Evolutionary conservation across 2,888 invertebrate species (phyloP).

Genomic region (Eristalis tenax): DNA sequence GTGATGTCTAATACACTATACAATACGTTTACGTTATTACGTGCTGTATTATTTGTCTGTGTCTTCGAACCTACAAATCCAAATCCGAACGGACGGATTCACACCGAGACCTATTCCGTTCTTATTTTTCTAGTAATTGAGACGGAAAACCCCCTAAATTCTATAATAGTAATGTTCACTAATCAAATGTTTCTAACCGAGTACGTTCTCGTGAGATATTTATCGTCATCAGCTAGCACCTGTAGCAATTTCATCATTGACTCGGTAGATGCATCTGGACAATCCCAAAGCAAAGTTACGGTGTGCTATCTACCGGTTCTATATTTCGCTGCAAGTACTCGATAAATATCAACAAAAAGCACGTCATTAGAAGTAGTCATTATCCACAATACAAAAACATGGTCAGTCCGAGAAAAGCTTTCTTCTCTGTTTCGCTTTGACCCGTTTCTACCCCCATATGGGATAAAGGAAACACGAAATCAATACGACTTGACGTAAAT

Average conservation of each 20-base stretch:
- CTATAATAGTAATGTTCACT: too few species aligned
- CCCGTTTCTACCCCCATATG: neutral
- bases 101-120: too few species aligned
- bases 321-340: neutral
- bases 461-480: conserved; percentile 30
- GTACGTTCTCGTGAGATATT: neutral
- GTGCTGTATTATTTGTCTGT: too few species aligned
- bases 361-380: neutral
- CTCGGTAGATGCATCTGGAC: too few species aligned
- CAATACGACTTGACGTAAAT: conserved; percentile 55
- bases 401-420: neutral
- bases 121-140: too few species aligned
- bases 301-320: too few species aligned
- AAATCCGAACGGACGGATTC: too few species aligned
- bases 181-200: neutral
- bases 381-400: neutral
- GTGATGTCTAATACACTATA: too few species aligned
- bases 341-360: neutral
- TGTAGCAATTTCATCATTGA: neutral
- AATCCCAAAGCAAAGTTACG: neutral
- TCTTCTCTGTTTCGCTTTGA: neutral
- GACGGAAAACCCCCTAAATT: too few species aligned
- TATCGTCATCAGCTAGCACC: neutral
- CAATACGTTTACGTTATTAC: too few species aligned
- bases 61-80: too few species aligned